These are phyloP conservation scores for Oophaga pumilio DNA, from an alignment of 2,113 vertebrate genomes.

Conservation along the genomic window DNA sequence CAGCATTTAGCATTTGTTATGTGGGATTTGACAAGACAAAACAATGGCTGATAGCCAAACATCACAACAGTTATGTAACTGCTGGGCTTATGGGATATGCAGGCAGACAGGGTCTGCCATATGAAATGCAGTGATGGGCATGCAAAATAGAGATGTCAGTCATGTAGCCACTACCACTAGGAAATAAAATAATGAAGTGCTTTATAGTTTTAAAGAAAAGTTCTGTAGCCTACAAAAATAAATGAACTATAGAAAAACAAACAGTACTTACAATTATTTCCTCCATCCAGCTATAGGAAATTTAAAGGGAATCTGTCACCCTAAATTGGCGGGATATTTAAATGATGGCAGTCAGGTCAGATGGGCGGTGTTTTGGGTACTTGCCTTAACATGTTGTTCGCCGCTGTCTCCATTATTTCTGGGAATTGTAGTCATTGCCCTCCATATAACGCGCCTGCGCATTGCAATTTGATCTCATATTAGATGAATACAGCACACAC, in stretches of 20 bases:
- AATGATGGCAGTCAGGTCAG: too few species aligned
- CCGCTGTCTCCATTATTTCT: too few species aligned
- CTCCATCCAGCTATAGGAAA: too few species aligned
- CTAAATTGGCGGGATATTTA: too few species aligned
- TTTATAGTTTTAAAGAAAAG: background rate
- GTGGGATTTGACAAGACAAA: constrained; percentile 50
- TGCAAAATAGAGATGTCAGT: background rate
- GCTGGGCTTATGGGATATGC: constrained; percentile 44
- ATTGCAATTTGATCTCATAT: too few species aligned
- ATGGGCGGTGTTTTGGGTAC: too few species aligned
- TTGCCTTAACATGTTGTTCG: too few species aligned
- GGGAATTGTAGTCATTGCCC: too few species aligned
- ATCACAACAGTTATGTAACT: constrained; percentile 54
- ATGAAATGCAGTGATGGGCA: background rate
- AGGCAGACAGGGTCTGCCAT: constrained; percentile 34
- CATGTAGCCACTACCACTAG: background rate
- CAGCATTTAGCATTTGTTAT: constrained; percentile 52
- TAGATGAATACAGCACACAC: too few species aligned
- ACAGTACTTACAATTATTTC: too few species aligned
- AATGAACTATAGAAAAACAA: background rate
- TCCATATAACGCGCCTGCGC: too few species aligned
- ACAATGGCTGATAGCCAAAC: constrained; percentile 50
- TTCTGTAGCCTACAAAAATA: background rate
- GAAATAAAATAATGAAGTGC: background rate
- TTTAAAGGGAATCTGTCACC: too few species aligned